These are phyloP conservation scores for Chelidonichthys spinosus DNA, from an alignment of 2,797 vertebrate genomes.

Conservation along the genomic window DNA sequence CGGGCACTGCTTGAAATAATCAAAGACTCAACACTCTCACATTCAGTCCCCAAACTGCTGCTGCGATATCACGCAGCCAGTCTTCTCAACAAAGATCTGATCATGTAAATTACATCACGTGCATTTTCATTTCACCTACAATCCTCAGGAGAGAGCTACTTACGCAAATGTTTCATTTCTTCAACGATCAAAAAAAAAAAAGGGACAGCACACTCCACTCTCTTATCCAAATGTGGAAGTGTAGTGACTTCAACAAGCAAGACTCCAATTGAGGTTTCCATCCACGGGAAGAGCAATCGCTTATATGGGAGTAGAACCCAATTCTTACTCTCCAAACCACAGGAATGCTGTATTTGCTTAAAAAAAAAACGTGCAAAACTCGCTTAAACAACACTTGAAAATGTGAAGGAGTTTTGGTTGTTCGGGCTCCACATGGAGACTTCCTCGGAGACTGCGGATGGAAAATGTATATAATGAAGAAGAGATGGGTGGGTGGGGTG, in stretches of 20 bases:
- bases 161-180: constrained; percentile 44
- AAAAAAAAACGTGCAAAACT: constrained; percentile 51
- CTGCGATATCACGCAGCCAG: background rate
- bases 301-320: constrained; percentile 65
- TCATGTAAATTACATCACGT: constrained; percentile 46
- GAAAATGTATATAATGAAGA: constrained; percentile 15
- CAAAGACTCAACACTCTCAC: constrained; percentile 35
- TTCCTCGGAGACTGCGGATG: background rate
- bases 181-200: constrained; percentile 46
- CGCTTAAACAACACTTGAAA: constrained; percentile 51
- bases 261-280: constrained; percentile 78
- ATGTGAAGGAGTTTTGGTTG: constrained; percentile 36
- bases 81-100: constrained; percentile 29
- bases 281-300: constrained; percentile 70
- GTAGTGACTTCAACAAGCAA: constrained; percentile 74
- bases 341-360: constrained; percentile 76
- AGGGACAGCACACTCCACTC: constrained; percentile 47
- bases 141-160: constrained; percentile 33
- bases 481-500: background rate
- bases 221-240: constrained; percentile 69
- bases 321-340: constrained; percentile 73
- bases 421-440: constrained; percentile 25
- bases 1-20: constrained; percentile 27
- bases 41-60: background rate
- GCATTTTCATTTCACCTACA: constrained; percentile 53